These are phyloP conservation scores for Napeogenes sylphis DNA, from an alignment of 2,888 invertebrate species.

Conservation along the genomic window DNA sequence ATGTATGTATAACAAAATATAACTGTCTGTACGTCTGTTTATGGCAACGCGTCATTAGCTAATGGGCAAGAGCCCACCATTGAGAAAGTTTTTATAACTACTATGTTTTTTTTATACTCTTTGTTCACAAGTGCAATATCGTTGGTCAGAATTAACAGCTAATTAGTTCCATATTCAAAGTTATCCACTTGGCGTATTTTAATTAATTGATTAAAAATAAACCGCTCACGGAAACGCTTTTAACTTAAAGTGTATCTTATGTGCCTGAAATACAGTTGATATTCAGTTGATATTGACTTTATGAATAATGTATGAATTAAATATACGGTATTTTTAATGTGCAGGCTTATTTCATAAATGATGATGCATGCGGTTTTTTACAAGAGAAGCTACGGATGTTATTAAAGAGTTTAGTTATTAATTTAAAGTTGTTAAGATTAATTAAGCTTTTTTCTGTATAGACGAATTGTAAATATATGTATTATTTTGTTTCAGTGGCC, in stretches of 20 bases:
- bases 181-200: constrained; percentile 3
- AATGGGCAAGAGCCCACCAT: constrained; percentile 40
- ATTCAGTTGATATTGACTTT: not conserved
- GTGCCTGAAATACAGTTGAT: not conserved
- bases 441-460: not conserved
- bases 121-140: not conserved
- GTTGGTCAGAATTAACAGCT: constrained; percentile 1
- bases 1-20: too few species aligned
- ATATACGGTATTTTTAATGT: constrained; percentile 1
- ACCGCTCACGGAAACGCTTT: not conserved
- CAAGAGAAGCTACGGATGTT: not conserved
- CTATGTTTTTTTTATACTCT: not conserved
- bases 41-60: constrained; percentile 42
- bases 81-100: constrained; percentile 22
- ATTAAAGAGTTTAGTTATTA: not conserved
- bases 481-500: constrained; percentile 50
- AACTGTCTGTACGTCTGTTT: constrained; percentile 20
- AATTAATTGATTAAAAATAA: constrained; percentile 6
- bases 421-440: not conserved
- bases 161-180: constrained; percentile 4
- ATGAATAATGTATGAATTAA: constrained; percentile 4
- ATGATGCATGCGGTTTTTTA: constrained; percentile 5
- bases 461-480: not conserved
- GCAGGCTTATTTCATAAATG: constrained; percentile 1
- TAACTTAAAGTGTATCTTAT: not conserved